Percentiles rank a stretch among this genome's conserved stretches.
Evolutionary conservation across 2,113 vertebrate genomes (phyloP).

Genomic region (Dipodomys stephensi): DNA sequence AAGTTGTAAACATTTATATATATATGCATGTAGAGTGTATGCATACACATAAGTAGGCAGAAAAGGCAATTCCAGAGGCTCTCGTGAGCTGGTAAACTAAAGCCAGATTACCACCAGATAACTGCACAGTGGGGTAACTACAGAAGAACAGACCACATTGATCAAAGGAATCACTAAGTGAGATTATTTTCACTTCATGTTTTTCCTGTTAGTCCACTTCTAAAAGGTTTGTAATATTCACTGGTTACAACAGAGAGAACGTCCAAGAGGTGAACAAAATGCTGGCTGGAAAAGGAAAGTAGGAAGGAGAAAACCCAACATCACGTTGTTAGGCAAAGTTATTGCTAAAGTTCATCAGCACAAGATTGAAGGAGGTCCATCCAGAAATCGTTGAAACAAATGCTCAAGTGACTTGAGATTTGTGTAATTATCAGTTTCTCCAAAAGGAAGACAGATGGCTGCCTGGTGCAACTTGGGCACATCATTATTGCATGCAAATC

Average conservation of each 20-base stretch:
- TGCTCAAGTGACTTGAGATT: not conserved
- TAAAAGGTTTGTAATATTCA: not conserved
- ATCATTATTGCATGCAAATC: not conserved
- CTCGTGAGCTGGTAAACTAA: not conserved
- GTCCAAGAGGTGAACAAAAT: not conserved
- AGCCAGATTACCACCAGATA: not conserved
- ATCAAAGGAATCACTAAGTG: not conserved
- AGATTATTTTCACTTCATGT: not conserved
- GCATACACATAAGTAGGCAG: not conserved
- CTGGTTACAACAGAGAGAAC: not conserved
- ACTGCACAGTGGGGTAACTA: not conserved
- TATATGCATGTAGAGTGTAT: not conserved
- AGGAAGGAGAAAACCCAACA: not conserved
- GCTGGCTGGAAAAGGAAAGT: not conserved
- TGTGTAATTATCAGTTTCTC: not conserved
- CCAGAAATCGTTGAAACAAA: not conserved
- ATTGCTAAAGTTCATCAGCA: not conserved
- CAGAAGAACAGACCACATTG: too few species aligned
- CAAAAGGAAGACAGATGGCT: not conserved
- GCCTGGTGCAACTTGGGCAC: not conserved
- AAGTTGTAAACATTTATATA: not conserved
- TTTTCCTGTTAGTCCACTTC: not conserved
- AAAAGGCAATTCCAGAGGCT: not conserved
- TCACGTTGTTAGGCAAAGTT: not conserved
- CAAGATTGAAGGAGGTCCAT: not conserved